A percentile compares a stretch with the other conserved stretches of the same genome.
These are phyloP conservation scores for Daktulosphaira vitifoliae DNA, from an alignment of 1,140 invertebrate genomes.

Conservation along the genomic window DNA sequence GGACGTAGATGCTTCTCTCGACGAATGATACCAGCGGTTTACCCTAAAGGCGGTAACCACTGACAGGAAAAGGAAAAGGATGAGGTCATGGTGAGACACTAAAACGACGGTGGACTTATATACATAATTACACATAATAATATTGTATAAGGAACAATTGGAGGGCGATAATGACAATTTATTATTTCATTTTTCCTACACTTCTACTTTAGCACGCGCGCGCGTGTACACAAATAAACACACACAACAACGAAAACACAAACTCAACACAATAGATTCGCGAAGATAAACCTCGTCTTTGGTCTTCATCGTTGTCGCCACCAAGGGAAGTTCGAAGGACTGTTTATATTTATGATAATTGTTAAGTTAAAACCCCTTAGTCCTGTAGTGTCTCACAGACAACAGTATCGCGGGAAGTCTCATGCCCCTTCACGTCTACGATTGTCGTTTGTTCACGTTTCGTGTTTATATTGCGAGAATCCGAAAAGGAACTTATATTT, in stretches of 20 bases:
- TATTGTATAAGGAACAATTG: slow-evolving; percentile 31
- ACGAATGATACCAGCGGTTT: slow-evolving; percentile 5
- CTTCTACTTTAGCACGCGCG: background rate
- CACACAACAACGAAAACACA: background rate
- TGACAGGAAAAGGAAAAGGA: slow-evolving; percentile 32
- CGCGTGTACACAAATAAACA: too few species aligned
- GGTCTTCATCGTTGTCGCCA: slow-evolving; percentile 8
- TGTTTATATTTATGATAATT: slow-evolving; percentile 34
- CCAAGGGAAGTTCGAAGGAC: slow-evolving; percentile 23
- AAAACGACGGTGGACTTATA: slow-evolving; percentile 8
- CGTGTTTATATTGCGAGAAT: slow-evolving; percentile 32
- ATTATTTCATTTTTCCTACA: slow-evolving; percentile 33
- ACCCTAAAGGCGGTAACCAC: background rate
- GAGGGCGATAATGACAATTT: slow-evolving; percentile 29
- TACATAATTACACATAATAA: slow-evolving; percentile 31
- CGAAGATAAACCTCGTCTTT: slow-evolving; percentile 30
- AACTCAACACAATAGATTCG: slow-evolving; percentile 27
- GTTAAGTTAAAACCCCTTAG: slow-evolving; percentile 30
- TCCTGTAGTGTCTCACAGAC: background rate
- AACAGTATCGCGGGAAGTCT: background rate
- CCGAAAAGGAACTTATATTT: slow-evolving; percentile 32
- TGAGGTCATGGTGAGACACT: slow-evolving; percentile 14
- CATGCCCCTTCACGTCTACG: background rate
- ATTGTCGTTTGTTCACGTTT: slow-evolving; percentile 12
- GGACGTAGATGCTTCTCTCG: slow-evolving; percentile 25